These are phyloP conservation scores for Batillaria attramentaria DNA, from an alignment of 1,140 invertebrate genomes.

Conservation along the genomic window DNA sequence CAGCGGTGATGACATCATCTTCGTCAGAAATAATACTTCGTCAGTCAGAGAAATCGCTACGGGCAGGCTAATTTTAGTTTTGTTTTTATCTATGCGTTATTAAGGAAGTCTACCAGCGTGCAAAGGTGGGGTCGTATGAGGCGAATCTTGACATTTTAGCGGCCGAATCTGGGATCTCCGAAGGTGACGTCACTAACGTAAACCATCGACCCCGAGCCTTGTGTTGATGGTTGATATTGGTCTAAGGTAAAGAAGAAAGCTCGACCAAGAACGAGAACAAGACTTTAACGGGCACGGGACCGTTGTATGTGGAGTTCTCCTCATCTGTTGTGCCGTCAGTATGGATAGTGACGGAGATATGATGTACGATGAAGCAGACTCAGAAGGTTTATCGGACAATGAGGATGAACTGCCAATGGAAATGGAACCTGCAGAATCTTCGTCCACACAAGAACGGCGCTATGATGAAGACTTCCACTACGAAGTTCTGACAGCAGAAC, in stretches of 20 bases:
- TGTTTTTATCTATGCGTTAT: neutral
- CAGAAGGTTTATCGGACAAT: slow-evolving; percentile 88
- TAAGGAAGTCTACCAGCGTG: neutral
- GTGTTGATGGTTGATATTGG: slow-evolving; percentile 32
- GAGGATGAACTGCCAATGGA: slow-evolving; percentile 91
- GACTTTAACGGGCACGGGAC: neutral
- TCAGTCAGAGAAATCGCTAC: neutral
- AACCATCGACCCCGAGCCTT: slow-evolving; percentile 35
- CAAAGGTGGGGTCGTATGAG: neutral
- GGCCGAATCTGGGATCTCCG: slow-evolving; percentile 34
- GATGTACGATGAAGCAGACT: slow-evolving; percentile 88
- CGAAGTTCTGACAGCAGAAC: slow-evolving; percentile 94
- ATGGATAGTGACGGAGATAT: slow-evolving; percentile 95
- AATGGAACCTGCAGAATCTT: slow-evolving; percentile 78
- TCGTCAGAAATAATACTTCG: slow-evolving; percentile 16
- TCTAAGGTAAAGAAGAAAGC: slow-evolving; percentile 27
- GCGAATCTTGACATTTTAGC: neutral
- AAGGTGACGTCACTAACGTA: slow-evolving; percentile 52
- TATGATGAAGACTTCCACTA: slow-evolving; percentile 87
- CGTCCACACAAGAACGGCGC: slow-evolving; percentile 56
- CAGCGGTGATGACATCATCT: slow-evolving; percentile 22
- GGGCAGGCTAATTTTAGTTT: neutral
- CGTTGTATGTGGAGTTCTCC: slow-evolving; percentile 22
- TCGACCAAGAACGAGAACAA: slow-evolving; percentile 18
- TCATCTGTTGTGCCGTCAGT: slow-evolving; percentile 28